Conservation (phyloP, 2,888 invertebrate species). For the Encarsia formosa region DNA sequence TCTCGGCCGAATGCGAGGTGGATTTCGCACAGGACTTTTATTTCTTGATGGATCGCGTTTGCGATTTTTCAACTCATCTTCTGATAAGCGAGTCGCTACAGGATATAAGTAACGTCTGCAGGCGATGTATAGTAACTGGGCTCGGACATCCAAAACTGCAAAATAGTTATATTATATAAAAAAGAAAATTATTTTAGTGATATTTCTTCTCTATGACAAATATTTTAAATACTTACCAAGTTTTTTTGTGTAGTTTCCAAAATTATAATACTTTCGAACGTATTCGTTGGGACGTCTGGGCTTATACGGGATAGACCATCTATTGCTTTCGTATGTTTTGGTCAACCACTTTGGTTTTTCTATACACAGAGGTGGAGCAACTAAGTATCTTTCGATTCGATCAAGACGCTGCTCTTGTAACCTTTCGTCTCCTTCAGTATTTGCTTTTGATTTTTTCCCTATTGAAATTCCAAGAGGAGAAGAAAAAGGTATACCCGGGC, state of each 20-base stretch:
- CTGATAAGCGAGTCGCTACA: constrained; percentile 51
- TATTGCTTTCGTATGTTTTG: constrained; percentile 35
- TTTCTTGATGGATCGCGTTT: constrained; percentile 36
- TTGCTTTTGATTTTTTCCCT: constrained; percentile 52
- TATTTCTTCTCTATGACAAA: background rate
- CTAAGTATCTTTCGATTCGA: constrained; percentile 54
- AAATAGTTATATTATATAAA: too few relatives aligned
- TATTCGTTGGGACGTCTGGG: constrained; percentile 38
- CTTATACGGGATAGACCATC: constrained; percentile 45
- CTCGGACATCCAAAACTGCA: constrained; percentile 41
- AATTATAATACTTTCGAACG: constrained; percentile 43
- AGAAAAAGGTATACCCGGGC: constrained; percentile 55
- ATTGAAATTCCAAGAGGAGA: constrained; percentile 55
- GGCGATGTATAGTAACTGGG: constrained; percentile 55
- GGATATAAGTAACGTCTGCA: constrained; percentile 56
- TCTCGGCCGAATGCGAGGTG: constrained; percentile 29
- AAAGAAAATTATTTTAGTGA: background rate
- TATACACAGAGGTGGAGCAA: constrained; percentile 48
- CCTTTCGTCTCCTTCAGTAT: constrained; percentile 50
- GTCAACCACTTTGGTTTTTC: constrained; percentile 45
- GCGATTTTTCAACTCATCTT: constrained; percentile 50
- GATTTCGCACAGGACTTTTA: constrained; percentile 29
- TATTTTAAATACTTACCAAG: constrained; percentile 37
- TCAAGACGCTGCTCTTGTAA: constrained; percentile 55
- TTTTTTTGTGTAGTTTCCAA: constrained; percentile 39